Conservation (phyloP, 2,888 invertebrate species). For the Dicyrtomina minuta region DNA sequence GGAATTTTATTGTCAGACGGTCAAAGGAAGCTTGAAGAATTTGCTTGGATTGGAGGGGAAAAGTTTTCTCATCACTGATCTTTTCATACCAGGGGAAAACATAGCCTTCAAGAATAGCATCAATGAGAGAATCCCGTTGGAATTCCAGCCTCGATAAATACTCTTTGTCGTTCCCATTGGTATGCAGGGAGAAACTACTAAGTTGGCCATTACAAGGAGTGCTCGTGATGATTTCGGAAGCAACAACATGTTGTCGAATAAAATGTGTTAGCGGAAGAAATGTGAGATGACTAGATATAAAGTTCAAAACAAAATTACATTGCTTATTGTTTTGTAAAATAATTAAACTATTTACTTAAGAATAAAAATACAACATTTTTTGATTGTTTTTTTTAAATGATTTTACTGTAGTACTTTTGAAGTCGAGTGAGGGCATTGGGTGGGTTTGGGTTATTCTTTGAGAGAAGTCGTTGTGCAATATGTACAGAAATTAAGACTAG, state of each 20-base stretch:
- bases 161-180: slow-evolving; percentile 33
- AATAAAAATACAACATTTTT: no score
- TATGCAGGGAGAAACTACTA: slow-evolving; percentile 9
- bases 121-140: slow-evolving; percentile 55
- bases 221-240: slow-evolving; percentile 22
- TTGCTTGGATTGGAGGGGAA: slow-evolving; percentile 58
- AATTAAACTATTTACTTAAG: no score
- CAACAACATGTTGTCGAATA: slow-evolving; percentile 32
- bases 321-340: no score
- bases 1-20: slow-evolving; percentile 55
- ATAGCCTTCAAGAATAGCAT: slow-evolving; percentile 60
- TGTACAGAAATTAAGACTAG: slow-evolving; percentile 11
- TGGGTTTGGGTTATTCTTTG: neutral
- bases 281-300: slow-evolving; percentile 48
- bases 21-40: slow-evolving; percentile 58
- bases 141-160: slow-evolving; percentile 41
- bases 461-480: neutral
- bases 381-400: no score
- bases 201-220: neutral
- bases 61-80: slow-evolving; percentile 59
- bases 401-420: no score
- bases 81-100: slow-evolving; percentile 61
- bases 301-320: no score
- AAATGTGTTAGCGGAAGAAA: slow-evolving; percentile 51
- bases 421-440: slow-evolving; percentile 39